phyloP scores from a whole-genome alignment of 2,888 invertebrate genomes.

The Lasius fuliginosus region DNA sequence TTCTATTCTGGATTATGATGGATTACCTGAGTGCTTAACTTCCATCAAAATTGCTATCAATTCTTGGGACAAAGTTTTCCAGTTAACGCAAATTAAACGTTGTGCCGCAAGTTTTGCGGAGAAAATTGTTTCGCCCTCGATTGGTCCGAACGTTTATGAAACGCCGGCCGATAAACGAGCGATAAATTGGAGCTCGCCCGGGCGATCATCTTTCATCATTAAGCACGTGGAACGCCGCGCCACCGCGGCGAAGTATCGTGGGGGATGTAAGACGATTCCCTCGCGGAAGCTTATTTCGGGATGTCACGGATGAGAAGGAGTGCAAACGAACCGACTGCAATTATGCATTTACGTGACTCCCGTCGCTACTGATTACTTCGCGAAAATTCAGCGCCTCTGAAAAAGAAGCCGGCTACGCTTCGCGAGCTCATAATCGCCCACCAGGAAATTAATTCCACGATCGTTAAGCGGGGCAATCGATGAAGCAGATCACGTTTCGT shows the following conservation, averaged over 20 bases:
- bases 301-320: constrained; percentile 48
- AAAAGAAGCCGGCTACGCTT: constrained; percentile 18
- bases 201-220: constrained; percentile 65
- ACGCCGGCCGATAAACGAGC: constrained; percentile 49
- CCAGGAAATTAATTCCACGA: constrained; percentile 42
- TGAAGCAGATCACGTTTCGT: constrained; percentile 51
- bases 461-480: constrained; percentile 35
- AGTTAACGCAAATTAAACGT: constrained; percentile 37
- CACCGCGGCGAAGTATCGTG: constrained; percentile 29
- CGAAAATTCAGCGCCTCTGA: constrained; percentile 45
- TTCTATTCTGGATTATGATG: constrained; percentile 28
- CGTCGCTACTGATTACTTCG: constrained; percentile 48
- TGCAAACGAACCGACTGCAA: constrained; percentile 50
- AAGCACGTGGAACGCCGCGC: constrained; percentile 46
- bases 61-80: constrained; percentile 34
- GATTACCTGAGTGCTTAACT: constrained; percentile 26
- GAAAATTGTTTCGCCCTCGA: constrained; percentile 47
- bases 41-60: constrained; percentile 41
- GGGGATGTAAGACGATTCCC: constrained; percentile 50
- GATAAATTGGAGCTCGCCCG: constrained; percentile 34
- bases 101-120: constrained; percentile 7
- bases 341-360: constrained; percentile 53
- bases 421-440: constrained; percentile 46
- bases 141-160: constrained; percentile 48
- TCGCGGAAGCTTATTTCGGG: constrained; percentile 46